Base-by-base conservation (phyloP, 2,888 invertebrate species). In the Macrophya annulata region DNA sequence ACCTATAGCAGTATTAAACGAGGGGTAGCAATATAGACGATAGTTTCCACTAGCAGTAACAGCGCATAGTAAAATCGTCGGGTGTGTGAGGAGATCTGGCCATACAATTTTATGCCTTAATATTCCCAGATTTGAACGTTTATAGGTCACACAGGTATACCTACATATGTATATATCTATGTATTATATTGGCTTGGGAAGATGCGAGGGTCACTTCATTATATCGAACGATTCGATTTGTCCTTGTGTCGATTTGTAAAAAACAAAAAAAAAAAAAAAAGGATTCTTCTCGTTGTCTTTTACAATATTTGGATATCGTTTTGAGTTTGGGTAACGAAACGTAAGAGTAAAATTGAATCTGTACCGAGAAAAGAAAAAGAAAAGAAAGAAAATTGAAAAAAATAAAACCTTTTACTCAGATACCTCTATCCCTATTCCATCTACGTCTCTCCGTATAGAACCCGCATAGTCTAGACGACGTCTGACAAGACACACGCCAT, bases 391-490 rank as follows among this genome's bases (percentile, higher is more conserved):
- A 31, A 31, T 2, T 2, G 3, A 3, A 31, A 31, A 31, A n/a
- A 55, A n/a, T n/a, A 55, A 8, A 51, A 51, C 17, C 55, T 8
- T n/a, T n/a, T n/a, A n/a, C 55, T 55, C n/a, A 55, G 8, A 17
- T n/a, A n/a, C 17, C n/a, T 8, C 8, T n/a, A n/a, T n/a, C 8
- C 55, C n/a, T n/a, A n/a, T 55, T n/a, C 55, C n/a, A 55, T 55
- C 8, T n/a, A 55, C 31, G 55, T 6, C 8, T 10, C n/a, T 55
- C 55, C 55, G 6, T 55, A 8, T n/a, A 55, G 25, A 68, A 9
- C 71, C 71, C 71, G 71, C 71, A 40, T 40, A 40, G 71, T 71
- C 71, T 71, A 71, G 71, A 71, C 71, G 37, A 17, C 40, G 71
- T 37, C 71, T 40, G 71, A 71, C 71, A 37, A 40, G 37, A 40